phyloP scores from a whole-genome alignment of 2,797 vertebrate species.

The Mormyrops attenuatus region DNA sequence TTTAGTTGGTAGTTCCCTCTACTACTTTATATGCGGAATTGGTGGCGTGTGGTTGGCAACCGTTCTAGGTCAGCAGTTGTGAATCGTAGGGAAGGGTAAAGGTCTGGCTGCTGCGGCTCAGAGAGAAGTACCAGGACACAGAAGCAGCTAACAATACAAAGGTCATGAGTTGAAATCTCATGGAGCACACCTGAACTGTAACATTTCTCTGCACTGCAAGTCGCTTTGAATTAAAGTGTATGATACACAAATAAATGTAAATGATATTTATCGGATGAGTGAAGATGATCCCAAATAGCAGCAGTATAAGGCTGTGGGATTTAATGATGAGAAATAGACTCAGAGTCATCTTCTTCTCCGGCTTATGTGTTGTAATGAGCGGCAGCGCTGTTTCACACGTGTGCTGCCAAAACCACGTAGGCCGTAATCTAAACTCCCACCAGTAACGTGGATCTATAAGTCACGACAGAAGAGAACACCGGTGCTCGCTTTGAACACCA shows the following conservation, averaged over 20 bases:
- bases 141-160: neutral
- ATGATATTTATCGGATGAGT: neutral
- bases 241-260: neutral
- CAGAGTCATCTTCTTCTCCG: neutral
- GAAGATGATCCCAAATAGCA: neutral
- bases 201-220: neutral
- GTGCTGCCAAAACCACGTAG: neutral
- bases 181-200: neutral
- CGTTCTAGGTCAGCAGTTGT: neutral
- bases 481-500: neutral
- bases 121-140: neutral
- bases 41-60: neutral
- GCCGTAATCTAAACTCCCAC: neutral
- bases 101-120: neutral
- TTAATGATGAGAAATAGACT: neutral
- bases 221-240: neutral
- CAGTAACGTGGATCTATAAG: neutral
- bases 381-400: neutral
- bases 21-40: neutral
- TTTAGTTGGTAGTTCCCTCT: neutral
- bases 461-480: neutral
- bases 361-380: neutral
- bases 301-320: neutral
- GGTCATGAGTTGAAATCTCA: neutral
- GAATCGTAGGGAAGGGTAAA: neutral